These are phyloP conservation scores for Psophia crepitans DNA, from an alignment of 2,113 vertebrate species.

Conservation along the genomic window DNA sequence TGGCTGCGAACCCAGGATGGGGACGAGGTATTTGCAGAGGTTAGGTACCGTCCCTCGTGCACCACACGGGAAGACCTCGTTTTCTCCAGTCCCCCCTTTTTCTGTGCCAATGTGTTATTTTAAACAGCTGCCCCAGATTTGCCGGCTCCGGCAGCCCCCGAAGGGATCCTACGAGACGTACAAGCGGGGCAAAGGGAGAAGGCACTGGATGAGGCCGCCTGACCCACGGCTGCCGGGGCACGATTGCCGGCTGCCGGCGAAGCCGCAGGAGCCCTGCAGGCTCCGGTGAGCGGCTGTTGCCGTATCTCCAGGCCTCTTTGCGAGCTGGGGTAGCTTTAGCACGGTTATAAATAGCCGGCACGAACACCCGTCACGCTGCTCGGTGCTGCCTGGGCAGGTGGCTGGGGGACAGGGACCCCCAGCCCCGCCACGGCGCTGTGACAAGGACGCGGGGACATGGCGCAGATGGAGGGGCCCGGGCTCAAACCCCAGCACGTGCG, in stretches of 20 bases:
- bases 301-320: background rate
- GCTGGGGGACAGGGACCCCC: background rate
- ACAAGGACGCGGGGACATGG: background rate
- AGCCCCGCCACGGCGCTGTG: accelerated
- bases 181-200: background rate
- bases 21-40: background rate
- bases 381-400: background rate
- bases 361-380: background rate
- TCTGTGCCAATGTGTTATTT: slow-evolving; percentile 69
- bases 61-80: slow-evolving; percentile 45
- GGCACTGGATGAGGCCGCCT: background rate
- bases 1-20: background rate
- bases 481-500: background rate
- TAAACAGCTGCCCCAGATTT: slow-evolving; percentile 74
- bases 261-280: background rate
- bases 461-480: accelerated
- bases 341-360: background rate
- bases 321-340: background rate
- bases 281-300: background rate
- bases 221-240: background rate
- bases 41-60: background rate
- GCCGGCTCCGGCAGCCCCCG: slow-evolving; percentile 41
- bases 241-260: accelerated
- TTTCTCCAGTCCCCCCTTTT: slow-evolving; percentile 10
- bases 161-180: slow-evolving; percentile 25